phyloP scores from a whole-genome alignment of 2,797 vertebrate species.

The Artibeus jamaicensis region DNA sequence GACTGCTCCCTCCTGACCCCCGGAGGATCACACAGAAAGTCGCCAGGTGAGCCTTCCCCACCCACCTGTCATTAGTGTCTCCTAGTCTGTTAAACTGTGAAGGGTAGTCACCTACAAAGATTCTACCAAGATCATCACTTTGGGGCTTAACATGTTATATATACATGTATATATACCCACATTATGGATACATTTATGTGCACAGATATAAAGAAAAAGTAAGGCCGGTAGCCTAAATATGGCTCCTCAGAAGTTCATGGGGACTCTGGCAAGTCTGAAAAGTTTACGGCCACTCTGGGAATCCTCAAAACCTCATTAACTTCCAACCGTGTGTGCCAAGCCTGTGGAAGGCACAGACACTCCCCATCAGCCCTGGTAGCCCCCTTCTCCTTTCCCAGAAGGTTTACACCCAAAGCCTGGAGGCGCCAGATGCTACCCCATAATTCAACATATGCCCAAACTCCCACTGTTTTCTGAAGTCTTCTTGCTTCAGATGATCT shows the following conservation, averaged over 20 bases:
- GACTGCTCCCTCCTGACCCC: neutral
- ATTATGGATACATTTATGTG: neutral
- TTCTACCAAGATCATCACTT: neutral
- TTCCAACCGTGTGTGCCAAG: neutral
- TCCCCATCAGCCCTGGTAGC: neutral
- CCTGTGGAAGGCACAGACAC: neutral
- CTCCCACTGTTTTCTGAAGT: neutral
- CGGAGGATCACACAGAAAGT: neutral
- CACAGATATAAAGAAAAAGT: constrained; percentile 7
- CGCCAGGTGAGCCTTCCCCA: neutral
- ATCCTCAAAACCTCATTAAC: neutral
- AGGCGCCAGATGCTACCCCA: neutral
- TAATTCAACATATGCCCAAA: neutral
- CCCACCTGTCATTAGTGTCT: neutral
- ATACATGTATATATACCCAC: neutral
- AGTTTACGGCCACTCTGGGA: neutral
- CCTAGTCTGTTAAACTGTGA: neutral
- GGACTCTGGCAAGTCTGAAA: neutral
- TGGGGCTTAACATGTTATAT: neutral
- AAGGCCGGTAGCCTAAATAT: neutral
- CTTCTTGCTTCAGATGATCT: neutral
- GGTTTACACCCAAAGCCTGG: neutral
- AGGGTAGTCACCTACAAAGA: neutral
- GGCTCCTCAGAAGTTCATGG: neutral
- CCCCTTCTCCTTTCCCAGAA: neutral